Percentiles rank a stretch among this genome's conserved stretches.
Conservation (phyloP, 1,140 invertebrate genomes). For the Brachionus paranguensis region DNA sequence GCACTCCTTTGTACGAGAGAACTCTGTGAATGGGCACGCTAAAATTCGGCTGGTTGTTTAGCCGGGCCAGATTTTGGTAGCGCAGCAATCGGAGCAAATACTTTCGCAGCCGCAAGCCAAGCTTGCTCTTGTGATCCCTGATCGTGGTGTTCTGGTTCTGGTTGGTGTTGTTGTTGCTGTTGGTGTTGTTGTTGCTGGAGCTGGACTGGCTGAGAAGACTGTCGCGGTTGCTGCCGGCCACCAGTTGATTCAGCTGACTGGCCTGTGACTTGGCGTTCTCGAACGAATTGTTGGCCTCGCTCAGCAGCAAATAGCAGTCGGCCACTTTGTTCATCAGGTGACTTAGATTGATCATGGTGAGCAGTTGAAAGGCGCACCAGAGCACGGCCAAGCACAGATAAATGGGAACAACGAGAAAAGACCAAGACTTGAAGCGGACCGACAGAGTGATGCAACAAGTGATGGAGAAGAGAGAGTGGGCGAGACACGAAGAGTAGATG, state of each 20-base stretch:
- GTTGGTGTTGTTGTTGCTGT: too few relatives aligned
- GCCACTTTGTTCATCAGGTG: conserved; percentile 34
- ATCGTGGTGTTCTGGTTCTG: not conserved
- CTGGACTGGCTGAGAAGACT: not conserved
- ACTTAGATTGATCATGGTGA: not conserved
- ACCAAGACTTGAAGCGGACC: not conserved
- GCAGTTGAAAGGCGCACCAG: conserved; percentile 17
- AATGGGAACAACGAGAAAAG: not conserved
- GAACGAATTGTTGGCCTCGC: conserved; percentile 27
- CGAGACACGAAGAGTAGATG: not conserved
- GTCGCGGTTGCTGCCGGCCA: not conserved
- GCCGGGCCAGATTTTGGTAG: not conserved
- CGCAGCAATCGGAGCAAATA: not conserved
- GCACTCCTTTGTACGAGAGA: conserved; percentile 51
- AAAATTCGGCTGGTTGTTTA: not conserved
- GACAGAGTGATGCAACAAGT: not conserved
- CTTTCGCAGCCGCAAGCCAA: not conserved
- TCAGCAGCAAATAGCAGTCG: conserved; percentile 19
- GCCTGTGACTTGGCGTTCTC: not conserved
- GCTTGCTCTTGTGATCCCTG: not conserved
- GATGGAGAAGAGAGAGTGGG: not conserved
- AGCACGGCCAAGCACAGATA: not conserved
- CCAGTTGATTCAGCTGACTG: too few relatives aligned
- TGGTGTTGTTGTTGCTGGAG: too few relatives aligned
- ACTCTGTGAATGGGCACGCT: conserved; percentile 46